Evolutionary conservation across 2,888 invertebrate species (phyloP), one percentile per base, ranked within the genome.

Genomic region (Chloromyia formosa): DNA sequence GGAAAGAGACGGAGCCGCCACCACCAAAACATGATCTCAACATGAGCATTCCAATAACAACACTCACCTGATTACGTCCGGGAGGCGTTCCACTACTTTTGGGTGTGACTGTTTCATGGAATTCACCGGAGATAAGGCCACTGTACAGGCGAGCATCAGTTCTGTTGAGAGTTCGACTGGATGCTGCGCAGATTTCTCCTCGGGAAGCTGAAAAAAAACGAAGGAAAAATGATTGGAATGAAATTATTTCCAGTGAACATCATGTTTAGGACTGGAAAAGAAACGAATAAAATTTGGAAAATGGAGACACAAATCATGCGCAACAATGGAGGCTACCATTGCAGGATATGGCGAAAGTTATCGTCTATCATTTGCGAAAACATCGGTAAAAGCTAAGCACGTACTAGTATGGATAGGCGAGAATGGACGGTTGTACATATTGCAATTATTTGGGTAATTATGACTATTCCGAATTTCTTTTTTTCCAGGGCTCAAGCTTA

Each of bases 121-220:
- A 79, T 84, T 84, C 78, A 82, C 83, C 78, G 85, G 82, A 76
- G 85, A 85, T 77, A 86, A 81, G 78, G 84, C 84, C 80, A 86
- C 86, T 74, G 85, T 85, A 78, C 84, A 84, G 60, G 85, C 86
- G 78, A 86, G 78, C 84, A 86, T 85, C 81, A 86, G 80, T 82
- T 86, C 86, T 73, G 86, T 86, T 80, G 85, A 85, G 78, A 86
- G 80, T 81, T 85, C 86, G 77, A 86, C 86, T 80, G 85, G 85
- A 82, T 85, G 83, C 81, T 84, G 84, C 79, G 85, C 83, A 80
- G 84, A 84, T 81, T 85, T 86, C 81, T 85, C 85, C 82, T 85
- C 85, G 78, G 85, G 84, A 80, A 84, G 80, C 85, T 85, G 81
- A 78, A 81, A 80, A 78, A 76, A 78, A 56, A 0, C n/a, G n/a